Evolutionary conservation across 2,888 invertebrate genomes (phyloP), one percentile per base, ranked within the genome.

Genomic region (Acanthosepion pharaonis): DNA sequence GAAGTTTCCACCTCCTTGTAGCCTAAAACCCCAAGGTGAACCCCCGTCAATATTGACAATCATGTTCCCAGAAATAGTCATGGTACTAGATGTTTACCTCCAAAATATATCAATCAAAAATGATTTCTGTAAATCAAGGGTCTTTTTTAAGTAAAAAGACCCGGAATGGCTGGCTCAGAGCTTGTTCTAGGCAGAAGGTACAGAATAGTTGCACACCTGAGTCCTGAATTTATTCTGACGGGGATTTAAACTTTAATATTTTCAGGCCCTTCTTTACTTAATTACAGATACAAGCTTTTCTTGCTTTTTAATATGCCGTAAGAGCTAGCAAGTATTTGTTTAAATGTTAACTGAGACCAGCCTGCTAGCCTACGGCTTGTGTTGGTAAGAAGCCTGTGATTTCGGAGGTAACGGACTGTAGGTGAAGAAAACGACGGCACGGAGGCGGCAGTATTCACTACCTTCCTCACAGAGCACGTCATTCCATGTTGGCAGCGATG

Each of bases 11-110:
- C 97, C 97, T 91, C 97, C 97, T 95, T 96, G 96, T 94, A 97
- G 96, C 93, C 97, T 97, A 96, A 97, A 97, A 94, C 97, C 97
- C 97, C 97, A 97, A 33, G 97, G 97, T 42, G 97, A 97, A 53
- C 97, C 97, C 48, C 97, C 97, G 5, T 95, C 96, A 94, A 97
- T 95, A 53, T 96, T 96, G 92, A 97, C 95, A 92, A 94, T 96
- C 94, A 96, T 94, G 94, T 95, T 95, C n/a, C 93, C 93, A 93
- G 93, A 28, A 93, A 49, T 33, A 53, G 53, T 49, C 92, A 97
- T 96, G 94, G 53, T 93, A 94, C 95, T 96, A 94, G 42, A 95
- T 96, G 94, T 96, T 96, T 96, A 96, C 48, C 95, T 95, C 94
- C 78, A 94, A 92, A 94, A 91, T 59, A 28, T 15, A 42, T 92